A percentile compares a stretch with the other conserved stretches of the same genome.
phyloP scores from a whole-genome alignment of 2,888 invertebrate species.

The Loripinus fragilis region DNA sequence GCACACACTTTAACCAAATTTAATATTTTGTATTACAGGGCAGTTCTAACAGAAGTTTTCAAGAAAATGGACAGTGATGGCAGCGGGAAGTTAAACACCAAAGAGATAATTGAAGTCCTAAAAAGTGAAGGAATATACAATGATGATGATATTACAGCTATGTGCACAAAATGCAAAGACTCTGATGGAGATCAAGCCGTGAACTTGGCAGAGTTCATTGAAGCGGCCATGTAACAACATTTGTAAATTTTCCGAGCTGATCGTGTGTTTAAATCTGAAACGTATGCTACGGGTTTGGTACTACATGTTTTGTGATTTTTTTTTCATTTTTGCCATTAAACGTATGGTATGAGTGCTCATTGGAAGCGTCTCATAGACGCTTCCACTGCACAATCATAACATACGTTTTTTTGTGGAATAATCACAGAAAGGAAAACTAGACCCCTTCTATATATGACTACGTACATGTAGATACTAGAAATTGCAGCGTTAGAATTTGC shows the following conservation, averaged over 20 bases:
- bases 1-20: too few relatives aligned
- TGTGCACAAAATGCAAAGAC: background rate
- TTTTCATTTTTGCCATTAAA: too few relatives aligned
- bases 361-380: too few relatives aligned
- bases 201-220: background rate
- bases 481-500: too few relatives aligned
- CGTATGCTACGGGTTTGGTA: too few relatives aligned
- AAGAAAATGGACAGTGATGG: background rate
- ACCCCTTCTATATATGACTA: too few relatives aligned
- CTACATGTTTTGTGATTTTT: too few relatives aligned
- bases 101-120: background rate
- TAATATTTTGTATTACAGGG: background rate
- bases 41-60: background rate
- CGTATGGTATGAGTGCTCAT: too few relatives aligned
- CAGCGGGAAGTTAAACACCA: background rate
- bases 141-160: background rate
- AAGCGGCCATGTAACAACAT: background rate
- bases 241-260: background rate
- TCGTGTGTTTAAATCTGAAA: background rate
- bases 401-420: too few relatives aligned
- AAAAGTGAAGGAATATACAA: background rate
- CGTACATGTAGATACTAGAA: too few relatives aligned
- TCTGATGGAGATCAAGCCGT: background rate
- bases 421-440: too few relatives aligned
- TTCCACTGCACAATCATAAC: too few relatives aligned